A percentile compares a stretch with the other conserved stretches of the same genome.
Evolutionary conservation across 2,888 invertebrate species (phyloP).

Genomic region (Pammene fasciana): DNA sequence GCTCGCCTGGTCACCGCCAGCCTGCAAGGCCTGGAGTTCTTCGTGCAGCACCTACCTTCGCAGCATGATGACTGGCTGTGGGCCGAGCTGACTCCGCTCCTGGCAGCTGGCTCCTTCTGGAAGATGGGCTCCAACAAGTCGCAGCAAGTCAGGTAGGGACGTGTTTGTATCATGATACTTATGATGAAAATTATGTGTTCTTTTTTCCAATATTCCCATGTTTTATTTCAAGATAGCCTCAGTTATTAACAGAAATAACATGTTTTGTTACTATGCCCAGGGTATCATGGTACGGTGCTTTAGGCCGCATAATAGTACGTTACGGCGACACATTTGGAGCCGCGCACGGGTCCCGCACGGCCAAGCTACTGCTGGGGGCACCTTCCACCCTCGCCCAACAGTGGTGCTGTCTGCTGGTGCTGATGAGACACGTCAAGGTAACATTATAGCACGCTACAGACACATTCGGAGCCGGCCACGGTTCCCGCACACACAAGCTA

Average conservation of each 20-base stretch:
- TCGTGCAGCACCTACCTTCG: constrained; percentile 51
- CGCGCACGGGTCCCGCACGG: constrained; percentile 81
- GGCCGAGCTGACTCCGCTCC: constrained; percentile 79
- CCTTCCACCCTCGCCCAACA: constrained; percentile 83
- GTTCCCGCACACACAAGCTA: constrained; percentile 75
- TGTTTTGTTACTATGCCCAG: constrained; percentile 48
- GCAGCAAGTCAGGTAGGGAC: constrained; percentile 52
- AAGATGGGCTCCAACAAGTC: constrained; percentile 84
- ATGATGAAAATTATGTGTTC: too few relatives aligned
- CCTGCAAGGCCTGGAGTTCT: constrained; percentile 57
- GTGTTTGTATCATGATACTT: too few relatives aligned
- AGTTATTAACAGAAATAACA: too few relatives aligned
- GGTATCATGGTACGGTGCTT: constrained; percentile 87
- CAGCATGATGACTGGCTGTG: constrained; percentile 82
- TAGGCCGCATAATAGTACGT: constrained; percentile 85
- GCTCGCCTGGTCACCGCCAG: constrained; percentile 53
- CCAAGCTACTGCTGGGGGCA: constrained; percentile 51
- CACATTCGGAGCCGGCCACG: constrained; percentile 79
- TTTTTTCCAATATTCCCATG: too few relatives aligned
- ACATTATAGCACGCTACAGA: constrained; percentile 76
- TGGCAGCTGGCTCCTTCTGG: constrained; percentile 88
- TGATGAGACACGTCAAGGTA: constrained; percentile 64
- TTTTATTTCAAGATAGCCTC: too few relatives aligned
- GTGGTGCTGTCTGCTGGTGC: constrained; percentile 89
- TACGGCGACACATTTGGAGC: constrained; percentile 76